These are phyloP conservation scores for Ormia ochracea DNA, from an alignment of 2,888 invertebrate genomes.

Conservation along the genomic window DNA sequence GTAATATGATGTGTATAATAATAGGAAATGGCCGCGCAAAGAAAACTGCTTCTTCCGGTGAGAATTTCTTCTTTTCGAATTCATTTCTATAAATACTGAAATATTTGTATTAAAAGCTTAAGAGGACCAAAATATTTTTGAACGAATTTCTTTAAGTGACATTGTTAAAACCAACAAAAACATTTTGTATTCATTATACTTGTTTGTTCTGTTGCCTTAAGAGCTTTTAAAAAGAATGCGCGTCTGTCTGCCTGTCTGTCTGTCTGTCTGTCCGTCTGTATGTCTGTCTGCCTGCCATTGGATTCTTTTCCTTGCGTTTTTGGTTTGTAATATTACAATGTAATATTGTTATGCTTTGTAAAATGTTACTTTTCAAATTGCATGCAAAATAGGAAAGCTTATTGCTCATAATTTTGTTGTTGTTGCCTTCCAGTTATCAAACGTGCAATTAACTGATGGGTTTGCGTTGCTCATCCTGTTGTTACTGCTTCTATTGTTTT, in stretches of 20 bases:
- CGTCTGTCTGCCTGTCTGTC: background rate
- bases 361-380: conserved; percentile 9
- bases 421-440: conserved; percentile 24
- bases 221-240: background rate
- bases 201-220: background rate
- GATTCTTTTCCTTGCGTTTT: background rate
- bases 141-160: conserved; percentile 30
- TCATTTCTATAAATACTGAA: background rate
- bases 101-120: background rate
- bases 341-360: conserved; percentile 17
- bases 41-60: background rate
- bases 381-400: background rate
- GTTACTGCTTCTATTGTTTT: background rate
- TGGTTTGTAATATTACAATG: conserved; percentile 3
- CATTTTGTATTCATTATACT: background rate
- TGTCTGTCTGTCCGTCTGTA: background rate
- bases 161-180: conserved; percentile 13
- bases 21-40: too few relatives aligned
- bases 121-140: background rate
- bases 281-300: too few relatives aligned
- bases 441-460: conserved; percentile 16
- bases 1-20: too few relatives aligned
- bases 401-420: conserved; percentile 17
- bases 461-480: conserved; percentile 2
- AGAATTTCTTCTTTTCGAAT: conserved; percentile 25